Conservation (phyloP, 2,113 vertebrate genomes). For the Forbesichthys agassizii region DNA sequence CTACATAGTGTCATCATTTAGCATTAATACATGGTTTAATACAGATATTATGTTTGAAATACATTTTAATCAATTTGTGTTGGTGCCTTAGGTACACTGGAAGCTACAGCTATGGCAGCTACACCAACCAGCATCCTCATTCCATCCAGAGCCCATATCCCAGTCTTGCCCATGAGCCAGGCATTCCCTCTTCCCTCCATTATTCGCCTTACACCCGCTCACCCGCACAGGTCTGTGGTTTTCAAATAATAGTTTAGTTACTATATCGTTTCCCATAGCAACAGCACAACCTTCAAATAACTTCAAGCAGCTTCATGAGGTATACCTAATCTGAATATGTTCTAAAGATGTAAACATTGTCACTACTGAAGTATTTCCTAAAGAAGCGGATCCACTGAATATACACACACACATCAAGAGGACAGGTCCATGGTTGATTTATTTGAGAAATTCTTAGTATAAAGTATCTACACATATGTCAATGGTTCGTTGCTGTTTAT, state of each 20-base stretch:
- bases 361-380: too few relatives aligned
- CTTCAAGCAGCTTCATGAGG: too few relatives aligned
- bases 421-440: too few relatives aligned
- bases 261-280: too few relatives aligned
- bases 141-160: constrained; percentile 96
- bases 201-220: constrained; percentile 95
- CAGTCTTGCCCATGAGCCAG: constrained; percentile 87
- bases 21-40: background rate
- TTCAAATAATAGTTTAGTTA: background rate
- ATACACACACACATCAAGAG: too few relatives aligned
- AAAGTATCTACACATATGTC: too few relatives aligned
- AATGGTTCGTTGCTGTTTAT: too few relatives aligned
- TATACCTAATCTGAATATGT: too few relatives aligned
- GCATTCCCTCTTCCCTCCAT: constrained; percentile 90
- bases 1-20: too few relatives aligned
- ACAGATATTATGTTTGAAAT: background rate
- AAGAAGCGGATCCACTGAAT: too few relatives aligned
- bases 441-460: too few relatives aligned
- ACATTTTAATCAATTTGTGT: background rate
- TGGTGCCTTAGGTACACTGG: constrained; percentile 84
- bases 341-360: too few relatives aligned
- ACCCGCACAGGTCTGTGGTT: constrained; percentile 87
- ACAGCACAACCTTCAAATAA: background rate
- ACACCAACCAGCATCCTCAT: constrained; percentile 92
- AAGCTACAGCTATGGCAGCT: constrained; percentile 96